A percentile compares a stretch with the other conserved stretches of the same genome.
These are phyloP conservation scores for Synanthedon tipuliformis DNA, from an alignment of 2,888 invertebrate species.

Conservation along the genomic window DNA sequence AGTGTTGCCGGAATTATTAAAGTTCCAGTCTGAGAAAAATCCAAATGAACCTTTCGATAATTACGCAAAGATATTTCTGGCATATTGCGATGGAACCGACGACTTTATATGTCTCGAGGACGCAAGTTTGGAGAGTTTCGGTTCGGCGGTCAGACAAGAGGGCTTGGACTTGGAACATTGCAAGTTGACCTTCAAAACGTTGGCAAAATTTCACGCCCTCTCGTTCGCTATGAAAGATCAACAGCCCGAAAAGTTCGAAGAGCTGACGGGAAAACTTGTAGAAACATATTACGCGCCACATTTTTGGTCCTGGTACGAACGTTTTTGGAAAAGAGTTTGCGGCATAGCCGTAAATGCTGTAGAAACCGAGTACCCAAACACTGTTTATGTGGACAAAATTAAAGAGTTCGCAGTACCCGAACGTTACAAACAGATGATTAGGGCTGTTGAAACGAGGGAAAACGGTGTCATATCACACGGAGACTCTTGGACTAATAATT, in stretches of 20 bases:
- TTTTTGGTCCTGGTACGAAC: conserved; percentile 68
- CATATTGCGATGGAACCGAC: conserved; percentile 59
- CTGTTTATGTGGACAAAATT: conserved; percentile 68
- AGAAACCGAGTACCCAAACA: conserved; percentile 71
- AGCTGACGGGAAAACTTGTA: conserved; percentile 40
- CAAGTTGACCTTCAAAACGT: conserved; percentile 51
- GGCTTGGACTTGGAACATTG: conserved; percentile 65
- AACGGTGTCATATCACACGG: conserved; percentile 77
- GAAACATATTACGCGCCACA: conserved; percentile 72
- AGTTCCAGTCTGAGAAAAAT: conserved; percentile 46
- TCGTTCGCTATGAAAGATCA: conserved; percentile 72
- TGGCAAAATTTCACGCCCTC: conserved; percentile 72
- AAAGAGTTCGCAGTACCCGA: conserved; percentile 65
- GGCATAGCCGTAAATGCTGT: conserved; percentile 73
- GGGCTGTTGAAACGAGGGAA: conserved; percentile 38
- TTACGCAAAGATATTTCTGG: conserved; percentile 54
- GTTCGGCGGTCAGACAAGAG: conserved; percentile 51
- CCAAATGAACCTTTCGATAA: conserved; percentile 61
- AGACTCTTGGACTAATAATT: conserved; percentile 83
- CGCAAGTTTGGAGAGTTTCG: conserved; percentile 51
- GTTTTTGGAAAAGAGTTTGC: conserved; percentile 62
- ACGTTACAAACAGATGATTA: conserved; percentile 57
- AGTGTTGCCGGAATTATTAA: conserved; percentile 53
- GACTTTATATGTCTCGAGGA: conserved; percentile 72
- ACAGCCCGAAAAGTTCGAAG: conserved; percentile 55